Percentiles rank a stretch among this genome's conserved stretches.
Conservation (phyloP, 2,113 vertebrate genomes). For the Neoarius graeffei region DNA sequence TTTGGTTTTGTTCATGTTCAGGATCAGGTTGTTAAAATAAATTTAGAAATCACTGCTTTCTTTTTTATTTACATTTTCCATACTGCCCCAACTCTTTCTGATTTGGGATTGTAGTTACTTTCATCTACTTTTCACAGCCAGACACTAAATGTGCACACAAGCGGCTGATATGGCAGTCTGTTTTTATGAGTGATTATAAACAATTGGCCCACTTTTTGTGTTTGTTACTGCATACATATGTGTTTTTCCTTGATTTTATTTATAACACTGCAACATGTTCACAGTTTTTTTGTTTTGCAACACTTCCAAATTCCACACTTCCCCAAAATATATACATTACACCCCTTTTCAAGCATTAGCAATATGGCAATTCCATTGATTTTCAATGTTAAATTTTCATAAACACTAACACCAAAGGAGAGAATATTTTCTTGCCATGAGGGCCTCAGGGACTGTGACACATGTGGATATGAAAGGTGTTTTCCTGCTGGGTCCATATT, state of each 20-base stretch:
- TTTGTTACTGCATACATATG: not conserved
- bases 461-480: not conserved
- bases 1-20: too few relatives aligned
- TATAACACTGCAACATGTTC: not conserved
- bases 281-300: not conserved
- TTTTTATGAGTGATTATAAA: not conserved
- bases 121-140: not conserved
- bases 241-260: not conserved
- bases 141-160: not conserved
- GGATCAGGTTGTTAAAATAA: too few relatives aligned
- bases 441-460: not conserved
- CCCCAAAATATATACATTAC: not conserved
- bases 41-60: too few relatives aligned
- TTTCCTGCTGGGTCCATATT: conserved; percentile 13
- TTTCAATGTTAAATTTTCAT: not conserved
- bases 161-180: not conserved
- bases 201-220: not conserved
- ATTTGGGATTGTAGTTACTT: not conserved
- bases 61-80: too few relatives aligned
- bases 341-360: too few relatives aligned
- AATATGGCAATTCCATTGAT: not conserved
- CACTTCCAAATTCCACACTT: not conserved
- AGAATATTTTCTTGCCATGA: not conserved
- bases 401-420: not conserved
- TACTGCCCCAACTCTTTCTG: too few relatives aligned